phyloP scores from a whole-genome alignment of 2,888 invertebrate species.

The Pollenia griseotomentosa region DNA sequence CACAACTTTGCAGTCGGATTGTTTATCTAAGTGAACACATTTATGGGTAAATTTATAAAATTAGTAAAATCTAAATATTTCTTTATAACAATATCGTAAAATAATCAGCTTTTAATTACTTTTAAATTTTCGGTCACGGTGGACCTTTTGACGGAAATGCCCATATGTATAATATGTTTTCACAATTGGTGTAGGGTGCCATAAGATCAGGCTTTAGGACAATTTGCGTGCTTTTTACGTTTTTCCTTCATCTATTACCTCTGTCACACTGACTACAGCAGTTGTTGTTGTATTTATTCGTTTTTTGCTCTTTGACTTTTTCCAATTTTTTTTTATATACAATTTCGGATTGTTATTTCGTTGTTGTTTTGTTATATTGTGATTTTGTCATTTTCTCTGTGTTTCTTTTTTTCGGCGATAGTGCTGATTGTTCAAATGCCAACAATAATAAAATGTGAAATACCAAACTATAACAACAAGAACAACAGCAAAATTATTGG shows the following conservation, averaged over 20 bases:
- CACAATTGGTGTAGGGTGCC: too few relatives aligned
- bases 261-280: neutral
- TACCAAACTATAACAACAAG: conserved; percentile 18
- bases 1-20: too few relatives aligned
- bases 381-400: conserved; percentile 27
- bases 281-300: conserved; percentile 3
- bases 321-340: conserved; percentile 1
- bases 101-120: too few relatives aligned
- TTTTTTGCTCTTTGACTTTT: conserved; percentile 33
- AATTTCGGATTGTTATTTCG: conserved; percentile 30
- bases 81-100: too few relatives aligned
- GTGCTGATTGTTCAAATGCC: conserved; percentile 41
- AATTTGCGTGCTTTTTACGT: too few relatives aligned
- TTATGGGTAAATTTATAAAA: too few relatives aligned
- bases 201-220: too few relatives aligned
- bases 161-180: too few relatives aligned
- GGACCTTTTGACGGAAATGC: too few relatives aligned
- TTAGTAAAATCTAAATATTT: too few relatives aligned
- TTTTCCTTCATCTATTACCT: neutral
- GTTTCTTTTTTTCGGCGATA: conserved; percentile 18
- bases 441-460: conserved; percentile 49
- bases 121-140: too few relatives aligned
- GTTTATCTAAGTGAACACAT: too few relatives aligned
- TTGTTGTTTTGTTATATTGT: conserved; percentile 13
- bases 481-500: conserved; percentile 14